Base-by-base conservation (phyloP, 1,140 invertebrate genomes). In the Drosophila lini region DNA sequence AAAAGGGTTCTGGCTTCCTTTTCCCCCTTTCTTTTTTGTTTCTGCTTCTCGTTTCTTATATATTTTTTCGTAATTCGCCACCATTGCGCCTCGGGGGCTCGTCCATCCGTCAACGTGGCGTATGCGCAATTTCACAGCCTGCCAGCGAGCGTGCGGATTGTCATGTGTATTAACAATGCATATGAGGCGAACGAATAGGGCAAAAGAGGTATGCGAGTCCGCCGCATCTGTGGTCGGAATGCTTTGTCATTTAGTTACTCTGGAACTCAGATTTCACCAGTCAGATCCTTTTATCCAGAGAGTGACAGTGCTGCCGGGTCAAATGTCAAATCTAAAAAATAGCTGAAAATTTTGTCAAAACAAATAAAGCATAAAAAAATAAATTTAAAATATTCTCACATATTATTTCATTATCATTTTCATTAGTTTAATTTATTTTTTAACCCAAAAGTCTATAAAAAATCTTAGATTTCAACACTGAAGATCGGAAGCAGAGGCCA, bases 51-150 rank as follows among this genome's bases (percentile, higher is more conserved):
- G 19, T 40, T 11, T 48, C 5, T 67, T 65, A 13, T 22, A 41
- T 41, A 16, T 34, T 41, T 7, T 32, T 41, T 63, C 8, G 52
- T 38, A 28, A 40, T 50, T 58, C 31, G 10, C 68, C n/a, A 71
- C 34, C 68, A 41, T 36, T 71, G 47, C 32, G 59, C 75, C 67
- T 48, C 42, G 41, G 74, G 67, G 76, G 76, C 75, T 67, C 50
- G 60, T 67, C 47, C 59, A 63, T 71, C 41, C 44, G 76, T 83
- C 65, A 80, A 63, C 73, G 50, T 80, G 76, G 76, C 57, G 80
- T 83, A 83, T 83, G 81, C 81, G 80, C 80, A 83, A 83, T 83
- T 83, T 83, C 67, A 83, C 81, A 83, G 80, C 61, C 76, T 80
- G 73, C 80, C 81, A 80, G 65, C 63, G 28, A 82, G 60, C 50